Conservation (phyloP, 2,888 invertebrate species). For the Ceriagrion tenellum region DNA sequence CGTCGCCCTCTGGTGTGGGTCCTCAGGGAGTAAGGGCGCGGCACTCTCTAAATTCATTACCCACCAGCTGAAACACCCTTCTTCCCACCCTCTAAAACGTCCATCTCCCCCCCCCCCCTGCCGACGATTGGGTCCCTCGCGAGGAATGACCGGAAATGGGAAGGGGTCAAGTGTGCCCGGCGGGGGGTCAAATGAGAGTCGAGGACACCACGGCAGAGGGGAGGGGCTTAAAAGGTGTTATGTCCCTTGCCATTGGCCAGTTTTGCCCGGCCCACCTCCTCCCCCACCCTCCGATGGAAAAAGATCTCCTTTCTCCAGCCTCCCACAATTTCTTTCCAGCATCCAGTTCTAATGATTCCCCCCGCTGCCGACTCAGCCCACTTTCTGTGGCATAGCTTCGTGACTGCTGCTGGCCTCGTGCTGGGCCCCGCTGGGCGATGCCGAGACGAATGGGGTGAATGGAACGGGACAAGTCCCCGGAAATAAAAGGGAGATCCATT, state of each 20-base stretch:
- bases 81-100: neutral
- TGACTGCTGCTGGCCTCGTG: neutral
- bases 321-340: neutral
- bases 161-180: conserved; percentile 24
- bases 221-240: neutral
- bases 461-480: neutral
- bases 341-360: neutral
- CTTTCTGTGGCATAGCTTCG: neutral
- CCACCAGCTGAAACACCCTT: neutral
- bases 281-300: neutral
- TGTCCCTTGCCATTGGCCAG: neutral
- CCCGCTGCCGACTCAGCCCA: neutral
- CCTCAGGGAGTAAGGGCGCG: neutral
- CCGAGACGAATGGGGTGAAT: too few species aligned
- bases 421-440: neutral
- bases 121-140: conserved; percentile 4
- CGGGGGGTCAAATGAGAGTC: neutral
- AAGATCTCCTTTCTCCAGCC: neutral
- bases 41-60: conserved; percentile 38
- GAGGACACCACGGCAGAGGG: neutral
- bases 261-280: neutral
- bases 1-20: neutral
- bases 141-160: conserved; percentile 23
- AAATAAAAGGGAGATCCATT: neutral
- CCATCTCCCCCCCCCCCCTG: neutral